These are phyloP conservation scores for Gasteruption jaculator DNA, from an alignment of 2,888 invertebrate species.

Conservation along the genomic window DNA sequence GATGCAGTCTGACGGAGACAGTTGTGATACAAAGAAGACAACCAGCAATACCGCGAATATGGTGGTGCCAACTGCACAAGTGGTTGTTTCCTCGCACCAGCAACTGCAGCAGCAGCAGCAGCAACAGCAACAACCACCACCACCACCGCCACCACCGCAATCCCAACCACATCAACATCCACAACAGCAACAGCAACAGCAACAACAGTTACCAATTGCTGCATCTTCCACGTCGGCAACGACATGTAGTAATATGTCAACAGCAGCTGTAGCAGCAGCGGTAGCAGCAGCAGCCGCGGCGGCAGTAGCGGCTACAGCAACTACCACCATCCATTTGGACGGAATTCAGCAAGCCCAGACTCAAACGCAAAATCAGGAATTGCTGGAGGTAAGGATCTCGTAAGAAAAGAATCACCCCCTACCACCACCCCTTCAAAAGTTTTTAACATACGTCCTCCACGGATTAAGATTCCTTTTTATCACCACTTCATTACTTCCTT, in stretches of 20 bases:
- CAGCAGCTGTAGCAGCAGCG: conserved; percentile 24
- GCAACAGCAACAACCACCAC: conserved; percentile 16
- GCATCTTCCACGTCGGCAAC: conserved; percentile 19
- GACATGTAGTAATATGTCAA: too few relatives aligned
- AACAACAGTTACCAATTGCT: conserved; percentile 19
- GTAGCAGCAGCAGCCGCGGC: conserved; percentile 20
- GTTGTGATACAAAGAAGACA: conserved; percentile 34
- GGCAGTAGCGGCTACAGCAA: conserved; percentile 15
- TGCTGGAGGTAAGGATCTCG: conserved; percentile 51
- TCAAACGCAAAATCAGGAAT: conserved; percentile 48
- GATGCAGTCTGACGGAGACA: conserved; percentile 41
- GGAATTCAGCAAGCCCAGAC: conserved; percentile 46
- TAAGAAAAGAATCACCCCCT: conserved; percentile 26
- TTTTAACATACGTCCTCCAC: too few relatives aligned
- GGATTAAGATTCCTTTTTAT: too few relatives aligned
- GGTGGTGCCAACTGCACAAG: conserved; percentile 19
- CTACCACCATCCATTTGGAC: conserved; percentile 34
- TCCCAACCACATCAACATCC: conserved; percentile 18
- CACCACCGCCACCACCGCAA: conserved; percentile 17
- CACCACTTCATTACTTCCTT: too few relatives aligned
- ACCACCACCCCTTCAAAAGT: too few relatives aligned
- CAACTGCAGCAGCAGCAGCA: conserved; percentile 18
- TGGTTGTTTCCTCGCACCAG: too few relatives aligned
- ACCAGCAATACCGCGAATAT: conserved; percentile 23
- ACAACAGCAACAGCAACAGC: conserved; percentile 16